phyloP scores from a whole-genome alignment of 2,797 vertebrate species.

The Ciconia nigra region DNA sequence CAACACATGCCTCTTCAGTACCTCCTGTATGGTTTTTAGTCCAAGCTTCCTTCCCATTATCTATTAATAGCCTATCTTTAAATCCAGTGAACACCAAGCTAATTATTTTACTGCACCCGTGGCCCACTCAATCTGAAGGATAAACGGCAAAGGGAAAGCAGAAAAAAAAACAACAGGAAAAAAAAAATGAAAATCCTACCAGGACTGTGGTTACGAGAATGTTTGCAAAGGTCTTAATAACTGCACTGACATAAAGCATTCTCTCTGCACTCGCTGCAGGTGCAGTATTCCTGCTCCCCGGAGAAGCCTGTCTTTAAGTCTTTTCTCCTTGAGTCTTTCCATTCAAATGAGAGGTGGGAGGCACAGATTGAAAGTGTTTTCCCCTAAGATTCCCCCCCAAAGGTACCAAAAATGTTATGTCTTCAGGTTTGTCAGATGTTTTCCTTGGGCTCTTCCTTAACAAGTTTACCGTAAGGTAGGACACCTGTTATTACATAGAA shows the following conservation, averaged over 20 bases:
- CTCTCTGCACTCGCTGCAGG: slow-evolving; percentile 52
- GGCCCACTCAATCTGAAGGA: neutral
- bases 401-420: neutral
- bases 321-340: slow-evolving; percentile 37
- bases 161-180: neutral
- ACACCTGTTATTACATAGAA: neutral
- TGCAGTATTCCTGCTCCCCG: slow-evolving; percentile 29
- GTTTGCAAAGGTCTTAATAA: slow-evolving; percentile 29
- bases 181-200: neutral
- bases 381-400: neutral
- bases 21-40: neutral
- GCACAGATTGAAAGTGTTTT: slow-evolving; percentile 1
- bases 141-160: neutral
- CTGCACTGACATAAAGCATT: slow-evolving; percentile 57
- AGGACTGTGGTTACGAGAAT: neutral
- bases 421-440: slow-evolving; percentile 29
- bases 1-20: neutral
- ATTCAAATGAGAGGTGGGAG: slow-evolving; percentile 11
- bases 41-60: neutral
- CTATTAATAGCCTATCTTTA: neutral
- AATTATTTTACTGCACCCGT: neutral
- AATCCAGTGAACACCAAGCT: neutral
- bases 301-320: slow-evolving; percentile 27
- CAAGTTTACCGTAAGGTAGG: neutral
- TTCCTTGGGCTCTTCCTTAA: neutral